Evolutionary conservation across 2,888 invertebrate genomes (phyloP), one percentile per base, ranked within the genome.

Genomic region (Agonopterix subpropinquella): DNA sequence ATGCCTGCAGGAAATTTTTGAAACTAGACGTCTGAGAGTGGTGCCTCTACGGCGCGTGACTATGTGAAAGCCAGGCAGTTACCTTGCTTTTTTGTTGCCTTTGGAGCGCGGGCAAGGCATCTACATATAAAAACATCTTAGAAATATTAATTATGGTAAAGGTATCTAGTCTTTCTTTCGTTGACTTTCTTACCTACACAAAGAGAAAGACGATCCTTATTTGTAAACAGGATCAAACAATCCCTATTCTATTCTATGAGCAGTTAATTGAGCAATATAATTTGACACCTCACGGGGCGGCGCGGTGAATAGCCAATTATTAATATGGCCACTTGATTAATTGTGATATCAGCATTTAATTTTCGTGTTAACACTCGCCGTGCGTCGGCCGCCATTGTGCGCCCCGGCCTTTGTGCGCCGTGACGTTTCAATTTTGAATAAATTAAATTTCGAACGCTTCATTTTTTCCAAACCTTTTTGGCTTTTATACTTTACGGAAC

Each of bases 271-370:
- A 86, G 85, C 82, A 79, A 86, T 87, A 86, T 87, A 87, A 84
- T 86, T 87, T 86, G 87, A 87, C 87, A 88, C 86, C 87, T 86
- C 83, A 77, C 80, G 72, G 73, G 73, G 74, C 73, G 72, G 73
- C 73, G 74, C 73, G 75, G 77, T 87, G 87, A 87, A 88, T 87
- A 86, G 86, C 81, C 87, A 88, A 88, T 87, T 86, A 87, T 85
- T 85, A 86, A 86, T 86, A 86, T 86, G 79, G 83, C 71, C 78
- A 77, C 82, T 86, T 87, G 87, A 88, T 88, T 87, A 88, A 88
- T 88, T 87, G 84, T 88, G 86, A 87, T 88, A 88, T 88, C 87
- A 88, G 86, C 87, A 87, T 87, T 88, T 88, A 87, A 88, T 87
- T 87, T 88, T 84, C 87, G 78, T 86, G 87, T 87, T 88, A 88